These are phyloP conservation scores for Bhutanitis thaidina DNA, from an alignment of 2,888 invertebrate genomes.

Conservation along the genomic window DNA sequence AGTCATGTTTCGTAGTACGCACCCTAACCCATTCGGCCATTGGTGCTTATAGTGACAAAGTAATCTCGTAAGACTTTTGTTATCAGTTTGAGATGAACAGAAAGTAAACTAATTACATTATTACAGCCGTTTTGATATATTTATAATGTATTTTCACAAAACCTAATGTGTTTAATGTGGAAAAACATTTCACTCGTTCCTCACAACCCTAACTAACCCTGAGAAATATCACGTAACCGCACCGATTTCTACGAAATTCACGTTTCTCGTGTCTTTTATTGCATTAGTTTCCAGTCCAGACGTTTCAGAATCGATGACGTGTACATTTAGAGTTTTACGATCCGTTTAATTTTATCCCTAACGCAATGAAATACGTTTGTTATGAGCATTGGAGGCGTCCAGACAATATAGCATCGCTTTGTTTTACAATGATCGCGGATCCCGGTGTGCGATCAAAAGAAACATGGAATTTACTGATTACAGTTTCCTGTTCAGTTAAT, in stretches of 20 bases:
- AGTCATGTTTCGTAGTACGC: too few species aligned
- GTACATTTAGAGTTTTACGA: conserved; percentile 26
- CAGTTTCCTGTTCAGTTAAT: not conserved
- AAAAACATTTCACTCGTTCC: not conserved
- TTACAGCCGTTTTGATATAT: too few species aligned
- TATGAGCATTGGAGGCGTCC: not conserved
- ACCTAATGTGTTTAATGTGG: too few species aligned
- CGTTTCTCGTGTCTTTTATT: conserved; percentile 35
- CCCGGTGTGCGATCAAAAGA: conserved; percentile 1
- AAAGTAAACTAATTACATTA: too few species aligned
- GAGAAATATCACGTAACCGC: conserved; percentile 17
- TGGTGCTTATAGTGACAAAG: too few species aligned
- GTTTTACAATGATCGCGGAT: not conserved
- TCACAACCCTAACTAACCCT: conserved; percentile 1
- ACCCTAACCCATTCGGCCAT: too few species aligned
- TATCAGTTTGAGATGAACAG: too few species aligned
- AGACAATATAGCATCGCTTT: conserved; percentile 2
- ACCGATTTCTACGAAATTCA: conserved; percentile 31
- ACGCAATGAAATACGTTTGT: conserved; percentile 14
- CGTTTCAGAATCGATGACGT: conserved; percentile 30
- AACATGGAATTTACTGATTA: conserved; percentile 9
- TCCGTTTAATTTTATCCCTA: conserved; percentile 26
- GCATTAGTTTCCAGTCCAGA: conserved; percentile 35
- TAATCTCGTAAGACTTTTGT: too few species aligned
- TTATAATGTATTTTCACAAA: too few species aligned